Conservation (phyloP, 2,113 vertebrate genomes). For the Dromiciops gliroides region DNA sequence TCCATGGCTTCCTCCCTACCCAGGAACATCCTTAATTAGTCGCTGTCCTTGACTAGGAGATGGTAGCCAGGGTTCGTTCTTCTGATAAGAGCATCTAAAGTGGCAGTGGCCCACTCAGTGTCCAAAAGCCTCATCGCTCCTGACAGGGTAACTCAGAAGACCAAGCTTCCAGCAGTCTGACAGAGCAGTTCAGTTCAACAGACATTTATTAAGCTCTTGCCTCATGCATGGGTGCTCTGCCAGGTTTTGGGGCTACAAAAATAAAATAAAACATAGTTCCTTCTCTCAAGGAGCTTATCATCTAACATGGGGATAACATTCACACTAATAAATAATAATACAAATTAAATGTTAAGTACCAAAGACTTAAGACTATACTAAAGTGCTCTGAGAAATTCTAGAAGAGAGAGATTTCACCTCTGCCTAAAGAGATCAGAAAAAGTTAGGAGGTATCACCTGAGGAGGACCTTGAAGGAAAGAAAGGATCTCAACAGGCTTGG, state of each 20-base stretch:
- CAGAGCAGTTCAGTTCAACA: not conserved
- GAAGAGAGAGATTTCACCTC: not conserved
- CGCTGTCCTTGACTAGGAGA: not conserved
- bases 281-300: not conserved
- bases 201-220: not conserved
- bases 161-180: not conserved
- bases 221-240: not conserved
- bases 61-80: not conserved
- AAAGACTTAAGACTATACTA: not conserved
- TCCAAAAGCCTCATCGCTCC: not conserved
- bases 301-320: not conserved
- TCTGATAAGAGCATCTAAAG: not conserved
- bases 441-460: not conserved
- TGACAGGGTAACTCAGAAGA: not conserved
- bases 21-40: not conserved
- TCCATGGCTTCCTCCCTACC: not conserved
- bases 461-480: not conserved
- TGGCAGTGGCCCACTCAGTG: not conserved
- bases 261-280: not conserved
- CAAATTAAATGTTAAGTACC: not conserved
- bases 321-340: not conserved
- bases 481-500: not conserved
- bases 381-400: not conserved
- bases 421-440: not conserved
- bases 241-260: not conserved